phyloP scores from a whole-genome alignment of 1,140 invertebrate species.

The Agraylea sexmaculata region DNA sequence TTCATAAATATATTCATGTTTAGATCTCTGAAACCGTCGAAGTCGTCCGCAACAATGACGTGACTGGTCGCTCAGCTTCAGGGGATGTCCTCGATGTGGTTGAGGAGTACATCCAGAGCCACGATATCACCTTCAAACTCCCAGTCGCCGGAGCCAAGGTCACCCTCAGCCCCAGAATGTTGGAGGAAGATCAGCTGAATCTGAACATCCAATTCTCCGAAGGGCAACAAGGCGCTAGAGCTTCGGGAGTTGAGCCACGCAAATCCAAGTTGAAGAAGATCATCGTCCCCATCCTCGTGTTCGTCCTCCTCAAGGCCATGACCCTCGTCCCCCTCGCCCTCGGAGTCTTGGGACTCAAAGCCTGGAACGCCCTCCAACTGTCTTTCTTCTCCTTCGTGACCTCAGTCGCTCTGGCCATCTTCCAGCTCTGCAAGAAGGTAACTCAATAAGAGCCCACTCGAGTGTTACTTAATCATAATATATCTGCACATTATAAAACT shows the following conservation, averaged over 20 bases:
- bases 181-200: slow-evolving; percentile 59
- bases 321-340: slow-evolving; percentile 72
- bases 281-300: slow-evolving; percentile 69
- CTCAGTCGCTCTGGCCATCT: slow-evolving; percentile 69
- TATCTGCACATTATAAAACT: background rate
- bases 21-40: slow-evolving; percentile 60
- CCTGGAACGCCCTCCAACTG: slow-evolving; percentile 74
- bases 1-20: slow-evolving; percentile 18
- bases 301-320: slow-evolving; percentile 72
- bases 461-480: background rate
- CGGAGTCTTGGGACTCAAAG: slow-evolving; percentile 70
- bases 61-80: slow-evolving; percentile 40
- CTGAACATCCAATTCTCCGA: slow-evolving; percentile 60
- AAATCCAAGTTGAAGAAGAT: slow-evolving; percentile 77
- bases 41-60: slow-evolving; percentile 56
- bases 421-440: slow-evolving; percentile 77
- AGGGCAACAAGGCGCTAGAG: slow-evolving; percentile 34
- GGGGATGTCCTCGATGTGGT: slow-evolving; percentile 53
- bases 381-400: slow-evolving; percentile 80
- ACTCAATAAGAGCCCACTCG: slow-evolving; percentile 20
- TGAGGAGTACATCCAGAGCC: slow-evolving; percentile 56
- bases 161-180: slow-evolving; percentile 60
- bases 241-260: slow-evolving; percentile 45
- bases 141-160: slow-evolving; percentile 58
- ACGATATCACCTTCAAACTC: slow-evolving; percentile 65